Conservation (phyloP, 2,888 invertebrate genomes). For the Pseudanteris insignis region DNA sequence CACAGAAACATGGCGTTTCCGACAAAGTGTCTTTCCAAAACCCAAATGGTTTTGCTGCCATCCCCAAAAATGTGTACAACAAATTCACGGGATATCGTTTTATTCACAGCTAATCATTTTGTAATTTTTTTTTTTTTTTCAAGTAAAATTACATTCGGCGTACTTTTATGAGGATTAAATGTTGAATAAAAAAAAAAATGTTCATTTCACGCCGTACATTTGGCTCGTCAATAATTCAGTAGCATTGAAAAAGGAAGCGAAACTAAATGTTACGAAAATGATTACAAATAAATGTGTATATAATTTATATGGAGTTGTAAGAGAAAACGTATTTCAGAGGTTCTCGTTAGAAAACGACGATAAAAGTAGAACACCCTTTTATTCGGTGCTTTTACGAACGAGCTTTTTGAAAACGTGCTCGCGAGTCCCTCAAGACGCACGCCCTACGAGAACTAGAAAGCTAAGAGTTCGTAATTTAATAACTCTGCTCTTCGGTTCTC, state of each 20-base stretch:
- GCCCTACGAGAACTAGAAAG: slow-evolving; percentile 62
- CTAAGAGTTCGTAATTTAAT: slow-evolving; percentile 66
- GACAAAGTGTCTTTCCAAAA: slow-evolving; percentile 43
- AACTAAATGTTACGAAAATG: no score
- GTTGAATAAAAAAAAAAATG: no score
- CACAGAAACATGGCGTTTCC: slow-evolving; percentile 51
- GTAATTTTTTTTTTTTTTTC: no score
- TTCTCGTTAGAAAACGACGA: slow-evolving; percentile 40
- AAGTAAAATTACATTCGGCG: no score
- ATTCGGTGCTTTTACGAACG: slow-evolving; percentile 52
- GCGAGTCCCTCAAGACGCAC: slow-evolving; percentile 59
- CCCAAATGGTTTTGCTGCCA: slow-evolving; percentile 31
- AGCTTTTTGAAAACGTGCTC: slow-evolving; percentile 59
- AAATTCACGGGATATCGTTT: no score
- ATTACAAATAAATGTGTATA: no score
- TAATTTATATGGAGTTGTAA: not conserved
- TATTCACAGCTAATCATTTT: no score
- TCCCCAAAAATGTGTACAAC: not conserved
- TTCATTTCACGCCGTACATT: no score
- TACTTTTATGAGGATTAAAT: no score
- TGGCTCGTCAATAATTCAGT: no score
- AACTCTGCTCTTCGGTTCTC: slow-evolving; percentile 58
- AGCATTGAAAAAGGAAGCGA: no score
- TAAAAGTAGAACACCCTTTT: slow-evolving; percentile 53
- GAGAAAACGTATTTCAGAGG: not conserved